Conservation (phyloP, 2,888 invertebrate species). For the Polymixis lichenea region DNA sequence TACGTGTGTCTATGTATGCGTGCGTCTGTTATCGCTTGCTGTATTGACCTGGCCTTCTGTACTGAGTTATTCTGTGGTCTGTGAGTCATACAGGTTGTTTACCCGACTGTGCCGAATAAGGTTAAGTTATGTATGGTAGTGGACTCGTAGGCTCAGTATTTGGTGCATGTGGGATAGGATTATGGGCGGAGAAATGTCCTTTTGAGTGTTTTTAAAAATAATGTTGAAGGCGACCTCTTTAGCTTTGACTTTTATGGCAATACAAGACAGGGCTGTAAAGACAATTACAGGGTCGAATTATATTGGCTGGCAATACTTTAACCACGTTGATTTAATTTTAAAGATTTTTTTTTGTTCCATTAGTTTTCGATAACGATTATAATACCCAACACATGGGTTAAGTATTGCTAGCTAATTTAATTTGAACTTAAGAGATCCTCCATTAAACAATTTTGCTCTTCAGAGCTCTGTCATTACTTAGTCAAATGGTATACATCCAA, state of each 20-base stretch:
- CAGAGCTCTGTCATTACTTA: background rate
- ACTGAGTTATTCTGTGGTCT: constrained; percentile 10
- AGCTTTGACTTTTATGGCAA: background rate
- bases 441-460: background rate
- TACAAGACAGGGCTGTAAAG: background rate
- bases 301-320: no score
- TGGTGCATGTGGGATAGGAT: constrained; percentile 40
- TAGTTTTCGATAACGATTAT: no score
- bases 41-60: background rate
- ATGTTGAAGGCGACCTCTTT: constrained; percentile 3
- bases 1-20: background rate
- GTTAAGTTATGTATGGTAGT: constrained; percentile 31
- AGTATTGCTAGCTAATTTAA: no score
- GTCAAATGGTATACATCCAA: background rate
- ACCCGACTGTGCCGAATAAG: constrained; percentile 37
- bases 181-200: constrained; percentile 33
- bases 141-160: constrained; percentile 33
- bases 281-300: no score
- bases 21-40: background rate
- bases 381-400: no score
- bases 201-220: constrained; percentile 5
- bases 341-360: no score
- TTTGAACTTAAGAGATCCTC: no score
- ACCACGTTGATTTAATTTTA: no score
- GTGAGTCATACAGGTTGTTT: constrained; percentile 63